A percentile compares a stretch with the other conserved stretches of the same genome.
These are phyloP conservation scores for Catharus bicknelli DNA, from an alignment of 2,113 vertebrate species.

Conservation along the genomic window DNA sequence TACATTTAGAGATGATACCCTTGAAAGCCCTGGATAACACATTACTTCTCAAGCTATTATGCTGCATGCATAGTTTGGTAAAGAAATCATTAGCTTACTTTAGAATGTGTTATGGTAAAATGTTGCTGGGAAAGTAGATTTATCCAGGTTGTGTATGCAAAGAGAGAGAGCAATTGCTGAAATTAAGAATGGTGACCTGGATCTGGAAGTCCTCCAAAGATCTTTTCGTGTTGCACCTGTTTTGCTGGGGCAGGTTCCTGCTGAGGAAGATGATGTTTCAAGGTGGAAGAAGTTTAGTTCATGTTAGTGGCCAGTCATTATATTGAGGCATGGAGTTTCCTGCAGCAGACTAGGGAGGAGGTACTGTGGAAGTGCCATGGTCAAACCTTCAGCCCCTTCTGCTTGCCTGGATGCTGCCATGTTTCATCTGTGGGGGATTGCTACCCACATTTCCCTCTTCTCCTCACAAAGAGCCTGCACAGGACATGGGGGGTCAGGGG, in stretches of 20 bases:
- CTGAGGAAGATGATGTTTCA: background rate
- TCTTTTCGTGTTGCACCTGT: background rate
- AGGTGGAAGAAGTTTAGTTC: background rate
- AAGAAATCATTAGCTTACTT: background rate
- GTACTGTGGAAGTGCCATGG: background rate
- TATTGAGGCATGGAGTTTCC: background rate
- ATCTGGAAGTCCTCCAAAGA: background rate
- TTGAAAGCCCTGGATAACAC: background rate
- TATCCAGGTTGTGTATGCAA: background rate
- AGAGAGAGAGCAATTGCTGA: background rate
- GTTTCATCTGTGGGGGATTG: background rate
- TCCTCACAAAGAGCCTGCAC: fast-evolving
- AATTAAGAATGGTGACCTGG: fast-evolving
- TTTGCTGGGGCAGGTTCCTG: background rate
- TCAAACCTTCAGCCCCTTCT: fast-evolving
- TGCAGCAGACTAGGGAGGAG: background rate
- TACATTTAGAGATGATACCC: background rate
- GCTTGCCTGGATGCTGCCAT: fast-evolving
- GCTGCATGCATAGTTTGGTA: background rate
- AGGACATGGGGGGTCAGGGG: fast-evolving
- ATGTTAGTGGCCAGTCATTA: background rate
- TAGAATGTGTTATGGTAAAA: background rate
- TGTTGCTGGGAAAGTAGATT: background rate
- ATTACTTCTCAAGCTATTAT: background rate
- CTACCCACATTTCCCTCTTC: background rate